A percentile compares a stretch with the other conserved stretches of the same genome.
Conservation (phyloP, 2,888 invertebrate genomes). For the Eudemis profundana region DNA sequence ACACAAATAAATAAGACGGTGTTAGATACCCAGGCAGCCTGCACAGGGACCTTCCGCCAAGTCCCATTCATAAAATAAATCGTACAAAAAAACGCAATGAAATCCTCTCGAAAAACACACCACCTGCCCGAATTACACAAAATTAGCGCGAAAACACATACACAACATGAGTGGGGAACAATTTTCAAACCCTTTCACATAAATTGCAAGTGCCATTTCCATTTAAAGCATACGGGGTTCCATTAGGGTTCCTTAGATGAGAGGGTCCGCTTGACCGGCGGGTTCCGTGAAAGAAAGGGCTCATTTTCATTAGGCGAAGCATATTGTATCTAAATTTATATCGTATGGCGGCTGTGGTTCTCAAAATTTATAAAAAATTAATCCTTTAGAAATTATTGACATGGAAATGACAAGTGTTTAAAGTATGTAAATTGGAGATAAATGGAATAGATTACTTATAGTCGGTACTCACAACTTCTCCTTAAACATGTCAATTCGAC, state of each 20-base stretch:
- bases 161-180: conserved; percentile 69
- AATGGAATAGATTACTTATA: no score
- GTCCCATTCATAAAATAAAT: background rate
- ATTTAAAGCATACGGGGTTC: conserved; percentile 74
- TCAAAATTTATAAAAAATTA: conserved; percentile 58
- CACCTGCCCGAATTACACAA: conserved; percentile 51
- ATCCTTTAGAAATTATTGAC: background rate
- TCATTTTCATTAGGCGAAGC: conserved; percentile 82
- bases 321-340: conserved; percentile 75
- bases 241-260: conserved; percentile 68
- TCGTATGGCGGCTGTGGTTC: conserved; percentile 56
- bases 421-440: no score
- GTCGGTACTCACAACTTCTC: no score
- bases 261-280: conserved; percentile 67
- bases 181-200: conserved; percentile 78
- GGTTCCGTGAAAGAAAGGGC: conserved; percentile 76
- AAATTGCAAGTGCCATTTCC: conserved; percentile 81
- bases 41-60: background rate
- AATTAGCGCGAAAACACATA: conserved; percentile 67
- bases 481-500: no score
- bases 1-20: background rate
- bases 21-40: background rate
- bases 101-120: conserved; percentile 30
- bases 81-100: conserved; percentile 30
- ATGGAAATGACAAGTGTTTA: no score